These are phyloP conservation scores for Orchesella cincta DNA, from an alignment of 1,140 invertebrate genomes.

Conservation along the genomic window DNA sequence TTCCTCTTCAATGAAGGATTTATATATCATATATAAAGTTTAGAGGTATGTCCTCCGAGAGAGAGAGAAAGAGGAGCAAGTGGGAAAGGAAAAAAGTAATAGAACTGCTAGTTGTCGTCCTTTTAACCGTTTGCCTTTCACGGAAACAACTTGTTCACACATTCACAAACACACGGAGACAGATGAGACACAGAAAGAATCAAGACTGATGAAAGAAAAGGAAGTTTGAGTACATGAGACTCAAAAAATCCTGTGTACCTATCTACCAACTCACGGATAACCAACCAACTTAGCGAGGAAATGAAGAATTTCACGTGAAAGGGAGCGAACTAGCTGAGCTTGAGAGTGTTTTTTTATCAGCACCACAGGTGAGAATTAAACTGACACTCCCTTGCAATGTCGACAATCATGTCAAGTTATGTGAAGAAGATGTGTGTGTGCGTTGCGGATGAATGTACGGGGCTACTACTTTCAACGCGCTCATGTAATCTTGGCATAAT, in stretches of 20 bases:
- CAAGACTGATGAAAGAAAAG: constrained; percentile 16
- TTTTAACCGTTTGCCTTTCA: constrained; percentile 3
- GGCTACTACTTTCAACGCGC: no score
- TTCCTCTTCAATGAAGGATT: background rate
- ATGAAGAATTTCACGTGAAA: background rate
- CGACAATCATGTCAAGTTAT: constrained; percentile 22
- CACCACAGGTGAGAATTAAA: constrained; percentile 26
- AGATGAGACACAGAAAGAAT: constrained; percentile 14
- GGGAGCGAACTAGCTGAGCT: background rate
- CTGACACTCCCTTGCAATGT: constrained; percentile 4
- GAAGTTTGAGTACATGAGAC: background rate
- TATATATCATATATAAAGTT: no score
- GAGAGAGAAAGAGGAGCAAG: background rate
- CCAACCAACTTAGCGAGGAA: no score
- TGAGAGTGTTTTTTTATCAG: background rate
- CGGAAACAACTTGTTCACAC: constrained; percentile 29
- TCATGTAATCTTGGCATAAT: no score
- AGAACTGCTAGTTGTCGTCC: background rate
- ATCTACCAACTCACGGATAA: no score
- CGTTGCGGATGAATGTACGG: background rate
- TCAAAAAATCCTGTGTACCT: no score
- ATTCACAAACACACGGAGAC: background rate
- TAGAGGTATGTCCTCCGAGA: background rate
- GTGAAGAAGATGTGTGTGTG: background rate
- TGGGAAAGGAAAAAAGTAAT: background rate